phyloP scores from a whole-genome alignment of 2,888 invertebrate genomes.

The Craniophora ligustri region DNA sequence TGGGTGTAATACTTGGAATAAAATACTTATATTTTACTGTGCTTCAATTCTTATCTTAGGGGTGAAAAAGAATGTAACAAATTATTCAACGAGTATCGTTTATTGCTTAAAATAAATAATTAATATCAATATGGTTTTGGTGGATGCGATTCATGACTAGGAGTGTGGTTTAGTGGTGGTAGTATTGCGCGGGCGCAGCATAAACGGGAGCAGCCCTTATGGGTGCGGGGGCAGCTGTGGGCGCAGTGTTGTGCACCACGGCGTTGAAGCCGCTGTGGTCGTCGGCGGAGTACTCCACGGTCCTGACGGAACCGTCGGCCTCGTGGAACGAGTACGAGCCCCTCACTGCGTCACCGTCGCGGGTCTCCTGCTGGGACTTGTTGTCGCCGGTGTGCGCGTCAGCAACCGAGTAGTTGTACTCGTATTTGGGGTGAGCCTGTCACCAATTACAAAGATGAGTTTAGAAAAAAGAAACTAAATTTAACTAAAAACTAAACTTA shows the following conservation, averaged over 20 bases:
- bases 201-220: slow-evolving; percentile 52
- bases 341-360: slow-evolving; percentile 76
- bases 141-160: not conserved
- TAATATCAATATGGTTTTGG: not conserved
- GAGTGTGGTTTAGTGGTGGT: slow-evolving; percentile 1
- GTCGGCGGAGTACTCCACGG: slow-evolving; percentile 76
- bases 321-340: slow-evolving; percentile 76
- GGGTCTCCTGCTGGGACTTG: slow-evolving; percentile 74
- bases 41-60: not conserved
- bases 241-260: slow-evolving; percentile 56
- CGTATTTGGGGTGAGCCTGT: slow-evolving; percentile 56
- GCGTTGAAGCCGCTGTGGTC: slow-evolving; percentile 71
- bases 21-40: no score
- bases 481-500: not conserved
- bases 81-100: not conserved
- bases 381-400: slow-evolving; percentile 80
- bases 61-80: not conserved
- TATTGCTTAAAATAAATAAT: not conserved
- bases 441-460: not conserved
- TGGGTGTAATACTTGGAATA: no score
- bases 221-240: slow-evolving; percentile 33
- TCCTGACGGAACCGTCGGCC: slow-evolving; percentile 75
- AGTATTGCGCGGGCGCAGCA: slow-evolving; percentile 17
- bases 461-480: not conserved
- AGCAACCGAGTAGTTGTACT: slow-evolving; percentile 77